Conservation (phyloP, 1,140 invertebrate species). For the Belonocnema kinseyi region DNA sequence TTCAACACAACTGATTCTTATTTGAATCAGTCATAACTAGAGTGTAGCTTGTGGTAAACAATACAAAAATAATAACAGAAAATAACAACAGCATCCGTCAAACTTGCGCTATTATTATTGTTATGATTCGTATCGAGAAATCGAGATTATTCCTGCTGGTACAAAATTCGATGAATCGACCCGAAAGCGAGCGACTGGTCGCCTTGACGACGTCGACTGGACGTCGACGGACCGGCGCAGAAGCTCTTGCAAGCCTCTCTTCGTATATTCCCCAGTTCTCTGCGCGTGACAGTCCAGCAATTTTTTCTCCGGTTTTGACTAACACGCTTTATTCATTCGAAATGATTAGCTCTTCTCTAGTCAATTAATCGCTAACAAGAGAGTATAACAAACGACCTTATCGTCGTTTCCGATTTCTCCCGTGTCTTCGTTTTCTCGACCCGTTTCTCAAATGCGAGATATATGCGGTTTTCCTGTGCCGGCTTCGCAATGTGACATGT, state of each 20-base stretch:
- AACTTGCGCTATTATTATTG: neutral
- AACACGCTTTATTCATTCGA: constrained; percentile 33
- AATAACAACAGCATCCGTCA: neutral
- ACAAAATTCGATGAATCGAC: constrained; percentile 63
- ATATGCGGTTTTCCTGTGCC: constrained; percentile 37
- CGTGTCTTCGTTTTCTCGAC: constrained; percentile 34
- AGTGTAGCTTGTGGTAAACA: too few relatives aligned
- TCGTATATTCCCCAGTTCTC: constrained; percentile 56
- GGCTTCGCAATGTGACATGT: constrained; percentile 56
- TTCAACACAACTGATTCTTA: too few relatives aligned
- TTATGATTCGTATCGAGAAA: constrained; percentile 30
- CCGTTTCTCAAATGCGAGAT: neutral
- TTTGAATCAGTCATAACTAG: too few relatives aligned
- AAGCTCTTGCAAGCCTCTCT: constrained; percentile 47
- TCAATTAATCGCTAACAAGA: neutral
- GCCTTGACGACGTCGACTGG: constrained; percentile 61
- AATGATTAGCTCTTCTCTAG: neutral
- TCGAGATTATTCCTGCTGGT: constrained; percentile 9
- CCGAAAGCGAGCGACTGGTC: constrained; percentile 52
- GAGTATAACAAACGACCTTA: neutral
- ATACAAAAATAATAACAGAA: constrained; percentile 39
- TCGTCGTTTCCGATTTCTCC: constrained; percentile 28
- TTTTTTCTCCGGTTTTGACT: constrained; percentile 59
- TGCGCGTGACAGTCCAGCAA: constrained; percentile 62
- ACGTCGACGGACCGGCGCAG: constrained; percentile 60